These are phyloP conservation scores for Pachyrhynchus sulphureomaculatus DNA, from an alignment of 1,140 invertebrate genomes.

Conservation along the genomic window DNA sequence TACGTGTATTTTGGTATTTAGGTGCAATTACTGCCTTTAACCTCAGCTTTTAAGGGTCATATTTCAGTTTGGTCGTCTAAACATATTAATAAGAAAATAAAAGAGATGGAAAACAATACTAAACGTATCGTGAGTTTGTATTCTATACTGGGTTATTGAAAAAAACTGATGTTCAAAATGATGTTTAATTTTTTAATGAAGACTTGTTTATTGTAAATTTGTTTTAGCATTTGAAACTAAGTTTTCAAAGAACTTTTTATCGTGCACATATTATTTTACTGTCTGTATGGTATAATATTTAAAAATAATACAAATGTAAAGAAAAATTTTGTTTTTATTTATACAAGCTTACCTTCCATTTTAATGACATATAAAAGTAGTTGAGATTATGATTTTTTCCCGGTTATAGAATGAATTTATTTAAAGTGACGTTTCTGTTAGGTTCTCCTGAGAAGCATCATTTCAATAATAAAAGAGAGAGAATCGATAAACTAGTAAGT, in stretches of 20 bases:
- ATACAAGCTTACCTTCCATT: not conserved
- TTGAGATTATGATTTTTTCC: not conserved
- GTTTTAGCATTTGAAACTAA: slow-evolving; percentile 8
- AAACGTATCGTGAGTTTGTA: not conserved
- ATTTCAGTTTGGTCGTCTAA: too few species aligned
- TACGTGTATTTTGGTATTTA: too few species aligned
- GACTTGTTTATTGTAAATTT: not conserved
- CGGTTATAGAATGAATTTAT: not conserved
- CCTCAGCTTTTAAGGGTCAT: too few species aligned
- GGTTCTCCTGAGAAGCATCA: too few species aligned
- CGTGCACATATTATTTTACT: slow-evolving; percentile 31
- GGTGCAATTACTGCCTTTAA: too few species aligned
- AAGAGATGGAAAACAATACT: not conserved
- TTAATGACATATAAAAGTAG: not conserved
- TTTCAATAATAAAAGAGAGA: too few species aligned
- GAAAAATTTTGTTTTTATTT: not conserved
- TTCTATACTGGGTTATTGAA: not conserved
- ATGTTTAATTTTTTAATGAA: not conserved
- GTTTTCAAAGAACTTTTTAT: slow-evolving; percentile 1
- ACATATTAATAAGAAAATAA: too few species aligned
- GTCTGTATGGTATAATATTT: slow-evolving; percentile 33
- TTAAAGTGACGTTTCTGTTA: too few species aligned
- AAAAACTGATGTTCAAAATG: not conserved
- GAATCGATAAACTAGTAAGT: too few species aligned
- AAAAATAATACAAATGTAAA: slow-evolving; percentile 26